Conservation (phyloP, 2,797 vertebrate genomes). For the Crocodylus rhombifer region DNA sequence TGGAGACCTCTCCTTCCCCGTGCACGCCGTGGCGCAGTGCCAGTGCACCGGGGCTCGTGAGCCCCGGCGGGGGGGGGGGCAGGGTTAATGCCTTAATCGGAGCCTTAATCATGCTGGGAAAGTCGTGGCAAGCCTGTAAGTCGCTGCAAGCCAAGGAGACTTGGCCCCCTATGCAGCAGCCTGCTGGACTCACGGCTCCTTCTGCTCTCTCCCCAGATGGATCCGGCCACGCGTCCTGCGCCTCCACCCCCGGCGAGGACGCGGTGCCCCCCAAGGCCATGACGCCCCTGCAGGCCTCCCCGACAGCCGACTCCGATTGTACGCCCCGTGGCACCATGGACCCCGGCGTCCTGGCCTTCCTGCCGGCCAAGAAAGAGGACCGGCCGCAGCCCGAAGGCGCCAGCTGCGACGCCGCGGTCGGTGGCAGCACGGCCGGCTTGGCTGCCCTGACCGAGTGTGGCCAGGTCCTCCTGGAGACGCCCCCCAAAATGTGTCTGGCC, state of each 20-base stretch:
- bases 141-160: no score
- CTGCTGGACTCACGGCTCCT: conserved; percentile 15
- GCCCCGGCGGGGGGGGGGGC: not conserved
- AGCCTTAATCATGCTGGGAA: not conserved
- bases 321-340: conserved; percentile 63
- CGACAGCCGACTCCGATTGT: conserved; percentile 58
- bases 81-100: no score
- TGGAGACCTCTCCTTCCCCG: no score
- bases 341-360: conserved; percentile 68
- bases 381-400: conserved; percentile 94
- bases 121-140: no score
- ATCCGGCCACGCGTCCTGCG: conserved; percentile 81
- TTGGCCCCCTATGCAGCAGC: no score
- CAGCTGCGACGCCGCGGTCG: conserved; percentile 81
- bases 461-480: not conserved
- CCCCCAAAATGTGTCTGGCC: not conserved
- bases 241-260: conserved; percentile 86
- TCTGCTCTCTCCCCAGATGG: conserved; percentile 79
- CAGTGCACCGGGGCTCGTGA: not conserved
- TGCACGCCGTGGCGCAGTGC: not conserved
- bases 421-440: conserved; percentile 58
- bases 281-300: conserved; percentile 85
- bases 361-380: conserved; percentile 76
- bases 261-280: conserved; percentile 83
- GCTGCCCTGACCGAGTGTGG: conserved; percentile 7